Evolutionary conservation across 2,113 vertebrate genomes (phyloP), one percentile per base, ranked within the genome.

Genomic region (Neoarius graeffei): DNA sequence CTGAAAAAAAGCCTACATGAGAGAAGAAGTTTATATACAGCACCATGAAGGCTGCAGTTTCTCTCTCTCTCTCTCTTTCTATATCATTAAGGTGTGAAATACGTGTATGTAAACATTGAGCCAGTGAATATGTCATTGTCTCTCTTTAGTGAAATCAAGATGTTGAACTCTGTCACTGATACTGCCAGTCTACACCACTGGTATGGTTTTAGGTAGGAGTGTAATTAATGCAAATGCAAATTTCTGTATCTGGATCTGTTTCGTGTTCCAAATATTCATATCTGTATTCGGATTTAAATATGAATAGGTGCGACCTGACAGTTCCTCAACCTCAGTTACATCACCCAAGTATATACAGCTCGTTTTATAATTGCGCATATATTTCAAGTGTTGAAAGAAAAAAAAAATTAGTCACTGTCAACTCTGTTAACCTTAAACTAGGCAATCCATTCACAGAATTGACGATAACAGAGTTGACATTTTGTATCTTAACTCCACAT

Each of bases 111-210:
- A 84, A 84, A 81, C 52, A 69, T 9, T 52, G 15, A 81, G 50
- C 62, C 56, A 48, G 23, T 48, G 67, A n/a, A 54, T 35, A 87
- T 81, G 42, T 50, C 81, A 85, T 1, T 13, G 60, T 83, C 42
- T 85, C 74, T 19, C 57, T 48, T 17, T 50, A 79, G 71, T 52
- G 48, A 84, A 84, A 77, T 71, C 71, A 20, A 19, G 79, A 25
- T 67, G n/a, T 59, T 88, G 11, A 69, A 42, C 35, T 73, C 83
- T 80, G 81, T 35, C 67, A 81, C 17, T 83, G 66, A n/a, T 50
- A 19, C 7, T 19, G 14, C 0, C 14, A 69, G 8, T 17, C 25
- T 84, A 23, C 11, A 67, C 35, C 13, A 62, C 30, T 64, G 59
- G 23, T 48, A 30, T 11, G 20, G 0, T 23, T 50, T 1, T 48